phyloP scores from a whole-genome alignment of 2,797 vertebrate genomes.

The Natrix natrix region DNA sequence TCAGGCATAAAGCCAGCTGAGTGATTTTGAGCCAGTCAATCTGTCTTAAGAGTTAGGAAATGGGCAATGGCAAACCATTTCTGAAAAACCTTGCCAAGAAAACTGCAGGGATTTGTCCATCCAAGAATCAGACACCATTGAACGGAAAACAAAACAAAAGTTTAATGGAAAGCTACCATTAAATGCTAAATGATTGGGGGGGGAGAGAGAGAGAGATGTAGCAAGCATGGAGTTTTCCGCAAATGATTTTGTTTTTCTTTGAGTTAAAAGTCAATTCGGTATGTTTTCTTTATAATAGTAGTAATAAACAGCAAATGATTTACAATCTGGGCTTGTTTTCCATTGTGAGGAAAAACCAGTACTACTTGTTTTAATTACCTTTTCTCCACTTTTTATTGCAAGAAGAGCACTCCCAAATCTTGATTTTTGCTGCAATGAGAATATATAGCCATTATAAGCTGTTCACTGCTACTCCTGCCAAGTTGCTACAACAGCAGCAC shows the following conservation, averaged over 20 bases:
- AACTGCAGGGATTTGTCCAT: background rate
- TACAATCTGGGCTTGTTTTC: background rate
- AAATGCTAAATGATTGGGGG: background rate
- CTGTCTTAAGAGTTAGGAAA: background rate
- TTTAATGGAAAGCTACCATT: background rate
- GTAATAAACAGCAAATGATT: background rate
- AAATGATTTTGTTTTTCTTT: background rate
- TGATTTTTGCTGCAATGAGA: slow-evolving; percentile 67
- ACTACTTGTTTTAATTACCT: slow-evolving; percentile 58
- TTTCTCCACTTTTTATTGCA: slow-evolving; percentile 66
- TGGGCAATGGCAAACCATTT: background rate
- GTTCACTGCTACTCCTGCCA: background rate
- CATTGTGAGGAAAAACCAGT: background rate
- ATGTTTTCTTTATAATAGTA: background rate
- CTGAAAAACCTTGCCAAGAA: background rate
- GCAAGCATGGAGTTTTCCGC: background rate
- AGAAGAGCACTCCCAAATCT: slow-evolving; percentile 71
- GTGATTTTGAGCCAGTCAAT: background rate
- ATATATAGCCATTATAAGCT: background rate
- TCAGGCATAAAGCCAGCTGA: background rate
- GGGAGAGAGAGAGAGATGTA: background rate
- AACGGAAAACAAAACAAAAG: background rate
- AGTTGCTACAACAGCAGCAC: background rate
- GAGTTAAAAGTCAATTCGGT: background rate
- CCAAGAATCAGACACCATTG: background rate